phyloP scores from a whole-genome alignment of 2,888 invertebrate species.

The Nomada ruficornis region DNA sequence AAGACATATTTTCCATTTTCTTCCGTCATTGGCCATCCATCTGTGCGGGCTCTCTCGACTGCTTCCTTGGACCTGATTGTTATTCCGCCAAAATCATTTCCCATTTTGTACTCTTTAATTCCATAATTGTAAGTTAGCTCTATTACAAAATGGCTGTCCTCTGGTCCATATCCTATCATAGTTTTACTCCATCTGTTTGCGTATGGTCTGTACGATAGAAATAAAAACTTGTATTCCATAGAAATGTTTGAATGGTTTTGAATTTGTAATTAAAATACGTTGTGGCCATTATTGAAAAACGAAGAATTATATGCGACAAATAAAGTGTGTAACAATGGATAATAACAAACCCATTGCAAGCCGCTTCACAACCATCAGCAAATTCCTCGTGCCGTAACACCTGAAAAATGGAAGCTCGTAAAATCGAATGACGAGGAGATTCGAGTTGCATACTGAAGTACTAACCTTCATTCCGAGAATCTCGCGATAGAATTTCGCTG shows the following conservation, averaged over 20 bases:
- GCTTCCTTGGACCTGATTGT: conserved; percentile 92
- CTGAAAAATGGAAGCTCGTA: conserved; percentile 84
- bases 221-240: background rate
- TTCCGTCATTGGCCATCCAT: conserved; percentile 90
- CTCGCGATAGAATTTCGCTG: conserved; percentile 94
- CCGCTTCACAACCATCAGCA: conserved; percentile 97
- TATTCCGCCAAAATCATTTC: conserved; percentile 96
- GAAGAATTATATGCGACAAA: background rate
- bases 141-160: conserved; percentile 96
- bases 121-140: conserved; percentile 99
- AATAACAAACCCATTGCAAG: conserved; percentile 94
- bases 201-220: conserved; percentile 90
- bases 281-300: background rate
- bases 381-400: conserved; percentile 99
- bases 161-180: conserved; percentile 99
- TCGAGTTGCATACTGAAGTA: background rate
- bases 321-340: background rate
- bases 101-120: conserved; percentile 92
- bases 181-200: conserved; percentile 99
- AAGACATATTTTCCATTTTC: conserved; percentile 88
- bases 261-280: background rate
- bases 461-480: conserved; percentile 97
- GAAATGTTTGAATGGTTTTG: background rate
- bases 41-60: conserved; percentile 89
- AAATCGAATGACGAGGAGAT: background rate